phyloP scores from a whole-genome alignment of 2,113 vertebrate species.

The Alligator sinensis region DNA sequence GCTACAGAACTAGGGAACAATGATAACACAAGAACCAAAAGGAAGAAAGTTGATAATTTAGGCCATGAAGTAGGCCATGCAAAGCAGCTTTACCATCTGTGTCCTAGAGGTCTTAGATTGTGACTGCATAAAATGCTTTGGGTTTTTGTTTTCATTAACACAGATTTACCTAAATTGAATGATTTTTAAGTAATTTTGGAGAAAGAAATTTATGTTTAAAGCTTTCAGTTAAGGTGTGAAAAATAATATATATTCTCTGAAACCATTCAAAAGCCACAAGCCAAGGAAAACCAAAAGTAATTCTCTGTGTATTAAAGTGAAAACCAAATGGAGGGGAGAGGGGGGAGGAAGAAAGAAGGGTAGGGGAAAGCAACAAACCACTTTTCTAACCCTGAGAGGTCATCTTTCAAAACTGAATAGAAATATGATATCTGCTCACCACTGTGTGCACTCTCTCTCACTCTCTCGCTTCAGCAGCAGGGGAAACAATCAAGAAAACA shows the following conservation, averaged over 20 bases:
- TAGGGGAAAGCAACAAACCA: not conserved
- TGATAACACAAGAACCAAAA: not conserved
- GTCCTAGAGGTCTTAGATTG: not conserved
- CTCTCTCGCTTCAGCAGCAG: not conserved
- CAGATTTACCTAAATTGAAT: accelerated
- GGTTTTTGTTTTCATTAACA: not conserved
- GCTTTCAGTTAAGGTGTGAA: not conserved
- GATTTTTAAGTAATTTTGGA: not conserved
- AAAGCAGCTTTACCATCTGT: accelerated
- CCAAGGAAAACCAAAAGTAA: not conserved
- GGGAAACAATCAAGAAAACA: not conserved
- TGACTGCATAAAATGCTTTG: not conserved
- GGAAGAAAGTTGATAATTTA: not conserved
- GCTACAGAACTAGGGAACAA: not conserved
- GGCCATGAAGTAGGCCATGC: accelerated
- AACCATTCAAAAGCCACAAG: not conserved
- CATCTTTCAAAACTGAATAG: accelerated
- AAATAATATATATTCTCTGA: not conserved
- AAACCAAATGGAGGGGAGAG: not conserved
- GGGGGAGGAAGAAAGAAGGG: not conserved
- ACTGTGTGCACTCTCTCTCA: accelerated
- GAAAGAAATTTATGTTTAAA: not conserved
- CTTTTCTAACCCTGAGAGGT: not conserved
- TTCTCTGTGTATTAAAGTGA: not conserved
- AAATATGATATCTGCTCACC: accelerated